Evolutionary conservation across 53 echinoderm and acorn worm species (phyloP).

Genomic region (Pentamera pediparva): DNA sequence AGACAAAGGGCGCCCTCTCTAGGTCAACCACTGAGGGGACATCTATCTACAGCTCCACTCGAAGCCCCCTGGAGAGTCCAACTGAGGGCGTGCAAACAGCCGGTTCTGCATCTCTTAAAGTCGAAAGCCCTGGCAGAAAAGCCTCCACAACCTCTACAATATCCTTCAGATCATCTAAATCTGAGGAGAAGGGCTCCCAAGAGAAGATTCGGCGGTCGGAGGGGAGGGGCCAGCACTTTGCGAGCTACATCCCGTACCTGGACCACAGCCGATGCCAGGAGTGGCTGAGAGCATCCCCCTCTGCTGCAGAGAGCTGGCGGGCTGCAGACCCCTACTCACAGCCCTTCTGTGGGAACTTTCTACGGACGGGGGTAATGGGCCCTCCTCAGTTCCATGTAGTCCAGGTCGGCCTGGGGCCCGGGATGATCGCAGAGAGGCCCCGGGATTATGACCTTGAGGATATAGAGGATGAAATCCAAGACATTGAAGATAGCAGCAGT

Average conservation of each 20-base stretch:
- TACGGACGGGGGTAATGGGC: constrained; percentile 26
- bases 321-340: constrained; percentile 22
- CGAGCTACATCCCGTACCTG: constrained; percentile 20
- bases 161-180: background rate
- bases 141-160: constrained; percentile 24
- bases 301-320: constrained; percentile 27
- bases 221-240: background rate
- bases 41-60: constrained; percentile 24
- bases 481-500: background rate
- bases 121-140: constrained; percentile 46
- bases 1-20: constrained; percentile 14
- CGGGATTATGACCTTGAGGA: constrained; percentile 11
- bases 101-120: constrained; percentile 59
- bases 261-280: constrained; percentile 22
- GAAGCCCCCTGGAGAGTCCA: constrained; percentile 38
- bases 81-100: too few species aligned
- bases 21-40: constrained; percentile 40
- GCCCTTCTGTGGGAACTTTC: constrained; percentile 25
- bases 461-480: constrained; percentile 14
- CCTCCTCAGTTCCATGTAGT: constrained; percentile 28
- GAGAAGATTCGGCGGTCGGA: background rate
- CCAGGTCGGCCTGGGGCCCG: constrained; percentile 27
- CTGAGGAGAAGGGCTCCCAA: background rate
- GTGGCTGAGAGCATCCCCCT: constrained; percentile 19
- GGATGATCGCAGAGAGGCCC: constrained; percentile 28